Percentiles rank a stretch among this genome's conserved stretches.
Conservation (phyloP, 2,888 invertebrate genomes). For the Cecidostiba fungosa region DNA sequence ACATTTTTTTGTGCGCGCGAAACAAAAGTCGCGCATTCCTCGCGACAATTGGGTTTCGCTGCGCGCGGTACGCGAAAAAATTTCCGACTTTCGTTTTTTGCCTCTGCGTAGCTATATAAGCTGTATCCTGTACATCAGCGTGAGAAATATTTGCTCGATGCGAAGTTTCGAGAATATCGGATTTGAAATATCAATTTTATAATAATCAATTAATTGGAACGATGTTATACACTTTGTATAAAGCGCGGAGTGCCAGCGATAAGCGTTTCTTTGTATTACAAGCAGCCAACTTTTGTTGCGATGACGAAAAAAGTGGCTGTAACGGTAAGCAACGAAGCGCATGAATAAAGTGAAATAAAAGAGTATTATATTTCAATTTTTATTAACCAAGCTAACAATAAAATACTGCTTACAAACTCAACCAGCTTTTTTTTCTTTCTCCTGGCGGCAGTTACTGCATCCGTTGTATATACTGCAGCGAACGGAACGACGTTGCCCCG, state of each 20-base stretch:
- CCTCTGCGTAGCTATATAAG: not conserved
- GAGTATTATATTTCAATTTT: not conserved
- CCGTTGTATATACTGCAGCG: not conserved
- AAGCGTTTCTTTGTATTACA: too few species aligned
- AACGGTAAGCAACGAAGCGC: not conserved
- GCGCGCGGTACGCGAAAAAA: slow-evolving; percentile 7
- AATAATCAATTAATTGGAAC: not conserved
- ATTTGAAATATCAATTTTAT: not conserved
- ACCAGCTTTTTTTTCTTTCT: not conserved
- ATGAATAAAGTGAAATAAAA: too few species aligned
- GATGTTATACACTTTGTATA: too few species aligned
- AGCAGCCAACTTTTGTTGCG: too few species aligned
- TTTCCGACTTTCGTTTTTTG: slow-evolving; percentile 42
- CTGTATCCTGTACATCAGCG: too few species aligned
- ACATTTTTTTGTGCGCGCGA: slow-evolving; percentile 2
- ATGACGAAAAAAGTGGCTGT: too few species aligned
- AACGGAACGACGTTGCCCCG: not conserved
- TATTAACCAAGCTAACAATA: not conserved
- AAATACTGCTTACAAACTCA: not conserved
- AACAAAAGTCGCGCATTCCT: slow-evolving; percentile 46
- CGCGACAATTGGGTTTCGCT: slow-evolving; percentile 46
- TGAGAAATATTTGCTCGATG: slow-evolving; percentile 26
- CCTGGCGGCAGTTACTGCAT: not conserved
- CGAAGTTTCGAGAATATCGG: not conserved
- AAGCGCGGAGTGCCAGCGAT: too few species aligned